A percentile compares a stretch with the other conserved stretches of the same genome.
phyloP scores from a whole-genome alignment of 1,140 invertebrate genomes.

The Trichonephila clavata region DNA sequence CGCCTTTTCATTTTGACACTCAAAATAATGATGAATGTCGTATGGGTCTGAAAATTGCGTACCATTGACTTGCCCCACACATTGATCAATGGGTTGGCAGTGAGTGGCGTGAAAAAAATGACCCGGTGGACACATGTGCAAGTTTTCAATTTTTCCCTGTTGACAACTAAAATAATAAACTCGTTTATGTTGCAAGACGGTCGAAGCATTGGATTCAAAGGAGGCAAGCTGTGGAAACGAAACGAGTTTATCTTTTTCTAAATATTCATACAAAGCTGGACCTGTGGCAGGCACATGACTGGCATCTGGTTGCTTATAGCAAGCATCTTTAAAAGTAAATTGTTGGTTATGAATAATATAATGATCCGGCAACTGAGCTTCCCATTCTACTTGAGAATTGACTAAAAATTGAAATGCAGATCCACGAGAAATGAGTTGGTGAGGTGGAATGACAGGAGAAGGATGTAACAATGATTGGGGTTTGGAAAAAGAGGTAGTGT shows the following conservation, averaged over 20 bases:
- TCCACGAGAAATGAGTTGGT: neutral
- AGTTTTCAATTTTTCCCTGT: neutral
- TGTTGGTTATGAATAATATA: neutral
- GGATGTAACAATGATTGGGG: neutral
- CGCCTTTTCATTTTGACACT: neutral
- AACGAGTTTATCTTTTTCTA: neutral
- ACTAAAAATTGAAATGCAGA: neutral
- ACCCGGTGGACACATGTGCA: conserved; percentile 31
- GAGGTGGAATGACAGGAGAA: too few species aligned
- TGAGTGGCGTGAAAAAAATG: neutral
- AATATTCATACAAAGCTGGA: too few species aligned
- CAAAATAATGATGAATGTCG: neutral
- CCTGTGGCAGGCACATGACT: too few species aligned
- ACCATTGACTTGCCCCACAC: neutral
- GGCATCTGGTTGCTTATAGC: neutral
- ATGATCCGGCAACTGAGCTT: neutral
- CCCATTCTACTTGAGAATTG: neutral
- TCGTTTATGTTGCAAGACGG: neutral
- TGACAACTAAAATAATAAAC: neutral
- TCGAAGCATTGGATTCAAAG: neutral
- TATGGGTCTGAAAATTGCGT: neutral
- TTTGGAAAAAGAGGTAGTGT: neutral
- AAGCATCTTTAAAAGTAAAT: neutral
- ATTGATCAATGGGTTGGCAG: neutral
- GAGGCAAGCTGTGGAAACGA: neutral